Evolutionary conservation across 1,140 invertebrate species (phyloP).

Genomic region (Diorhabda sublineata): DNA sequence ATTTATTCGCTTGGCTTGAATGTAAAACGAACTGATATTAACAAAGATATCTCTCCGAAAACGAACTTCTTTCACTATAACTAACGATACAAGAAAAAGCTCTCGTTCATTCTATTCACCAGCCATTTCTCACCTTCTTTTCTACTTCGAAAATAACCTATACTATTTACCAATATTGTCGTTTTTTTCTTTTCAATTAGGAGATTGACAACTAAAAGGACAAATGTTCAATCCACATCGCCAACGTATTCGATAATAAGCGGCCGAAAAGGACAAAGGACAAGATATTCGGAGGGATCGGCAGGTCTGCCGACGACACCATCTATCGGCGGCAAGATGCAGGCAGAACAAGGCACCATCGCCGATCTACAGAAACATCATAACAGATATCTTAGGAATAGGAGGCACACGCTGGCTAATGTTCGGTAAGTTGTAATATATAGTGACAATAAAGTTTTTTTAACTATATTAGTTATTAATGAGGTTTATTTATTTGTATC

Average conservation of each 20-base stretch:
- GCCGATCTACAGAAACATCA: constrained; percentile 82
- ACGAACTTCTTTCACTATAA: too few species aligned
- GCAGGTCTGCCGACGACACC: constrained; percentile 36
- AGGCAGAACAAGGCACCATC: constrained; percentile 83
- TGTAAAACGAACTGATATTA: too few species aligned
- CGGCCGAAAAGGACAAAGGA: constrained; percentile 32
- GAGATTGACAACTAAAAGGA: constrained; percentile 32
- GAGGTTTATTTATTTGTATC: background rate
- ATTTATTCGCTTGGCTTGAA: too few species aligned
- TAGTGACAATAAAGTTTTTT: background rate
- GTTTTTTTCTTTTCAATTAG: constrained; percentile 28
- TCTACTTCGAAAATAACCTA: background rate
- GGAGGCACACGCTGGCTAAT: constrained; percentile 79
- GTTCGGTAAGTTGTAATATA: constrained; percentile 66
- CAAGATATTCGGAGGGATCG: constrained; percentile 33
- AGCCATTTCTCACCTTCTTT: background rate
- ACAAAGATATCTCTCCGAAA: too few species aligned
- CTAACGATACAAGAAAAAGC: constrained; percentile 20
- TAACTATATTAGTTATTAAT: background rate
- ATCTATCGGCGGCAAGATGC: constrained; percentile 59
- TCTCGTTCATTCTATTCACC: background rate
- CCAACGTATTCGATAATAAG: constrained; percentile 43
- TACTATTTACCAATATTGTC: background rate
- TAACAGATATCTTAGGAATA: constrained; percentile 73
- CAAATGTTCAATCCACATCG: constrained; percentile 41